These are phyloP conservation scores for Cryptoblepharus egeriae DNA, from an alignment of 2,797 vertebrate species.

Conservation along the genomic window DNA sequence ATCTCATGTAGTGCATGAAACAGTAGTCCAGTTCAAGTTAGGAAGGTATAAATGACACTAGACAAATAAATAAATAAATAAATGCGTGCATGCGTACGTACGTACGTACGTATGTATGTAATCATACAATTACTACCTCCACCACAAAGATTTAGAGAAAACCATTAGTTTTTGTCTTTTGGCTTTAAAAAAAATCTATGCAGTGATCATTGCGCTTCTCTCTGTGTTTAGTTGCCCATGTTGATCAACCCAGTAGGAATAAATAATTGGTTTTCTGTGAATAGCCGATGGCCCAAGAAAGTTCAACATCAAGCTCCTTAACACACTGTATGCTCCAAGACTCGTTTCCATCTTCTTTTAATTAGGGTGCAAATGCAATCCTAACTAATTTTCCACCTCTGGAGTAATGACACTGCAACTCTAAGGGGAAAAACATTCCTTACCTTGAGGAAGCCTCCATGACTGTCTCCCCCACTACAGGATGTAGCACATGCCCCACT, in stretches of 20 bases:
- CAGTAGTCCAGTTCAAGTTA: background rate
- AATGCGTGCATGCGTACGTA: no score
- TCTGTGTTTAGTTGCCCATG: background rate
- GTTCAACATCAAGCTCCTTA: background rate
- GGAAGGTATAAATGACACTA: background rate
- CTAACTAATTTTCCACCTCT: no score
- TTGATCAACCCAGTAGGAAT: background rate
- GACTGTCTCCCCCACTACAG: no score
- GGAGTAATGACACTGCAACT: no score
- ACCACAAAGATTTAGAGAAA: background rate
- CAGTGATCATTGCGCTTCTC: background rate
- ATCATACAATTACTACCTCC: background rate
- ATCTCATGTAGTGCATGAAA: background rate
- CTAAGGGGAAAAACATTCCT: no score
- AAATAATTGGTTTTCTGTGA: background rate
- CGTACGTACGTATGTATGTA: no score
- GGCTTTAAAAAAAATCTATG: background rate
- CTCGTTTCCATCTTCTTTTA: no score
- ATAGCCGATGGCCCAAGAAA: background rate
- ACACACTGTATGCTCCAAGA: no score
- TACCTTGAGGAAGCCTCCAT: no score
- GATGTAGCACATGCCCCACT: no score
- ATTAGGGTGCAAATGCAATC: no score
- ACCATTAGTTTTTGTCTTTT: background rate
- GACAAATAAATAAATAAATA: no score